Base-by-base conservation (phyloP, 2,797 vertebrate species). In the Anas georgica region DNA sequence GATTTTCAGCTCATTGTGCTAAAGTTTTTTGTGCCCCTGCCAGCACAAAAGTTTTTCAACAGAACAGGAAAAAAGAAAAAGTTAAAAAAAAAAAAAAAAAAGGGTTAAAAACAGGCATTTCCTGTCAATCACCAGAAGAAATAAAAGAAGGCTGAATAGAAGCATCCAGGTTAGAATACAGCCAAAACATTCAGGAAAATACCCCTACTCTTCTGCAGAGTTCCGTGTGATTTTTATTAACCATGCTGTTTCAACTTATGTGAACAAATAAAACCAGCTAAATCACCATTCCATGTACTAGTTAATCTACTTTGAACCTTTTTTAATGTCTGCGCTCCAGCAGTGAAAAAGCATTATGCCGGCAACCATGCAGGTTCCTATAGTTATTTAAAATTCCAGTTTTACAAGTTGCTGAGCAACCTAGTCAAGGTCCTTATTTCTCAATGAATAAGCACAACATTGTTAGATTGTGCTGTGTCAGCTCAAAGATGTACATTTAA, bases 401-500 rank as follows among this genome's bases (percentile, higher is more conserved):
- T 14, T 58, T 83, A 25, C 10, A 62, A 46, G 46, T 55, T 73
- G 37, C 45, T 58, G 33, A 82, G 37, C 22, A 82, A 52, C 16
- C 21, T 17, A 14, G n/a, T 70, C n/a, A 56, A 67, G 64, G 17
- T 10, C 43, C 14, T 77, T 46, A 35, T 74, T 83, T 85, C 39
- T 83, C 22, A 88, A 41, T 26, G 31, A 72, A 46, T 2, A 75
- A 37, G 29, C 58, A 82, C 12, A 46, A 17, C 35, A 33, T 17
- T 56, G 29, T 17, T 56, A 46, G 35, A 56, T 77, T 77, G 20
- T 89, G 75, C 64, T 67, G 56, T 55, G 70, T 91, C 86, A 93
- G 86, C 86, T 82, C 52, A 68, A 72, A 76, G 50, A 82, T 84
- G 46, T 72, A 72, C 69, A 55, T 86, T 88, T 91, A 83, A 93